Evolutionary conservation across 2,797 vertebrate species (phyloP), one percentile per base, ranked within the genome.

Genomic region (Eutrigla gurnardus): DNA sequence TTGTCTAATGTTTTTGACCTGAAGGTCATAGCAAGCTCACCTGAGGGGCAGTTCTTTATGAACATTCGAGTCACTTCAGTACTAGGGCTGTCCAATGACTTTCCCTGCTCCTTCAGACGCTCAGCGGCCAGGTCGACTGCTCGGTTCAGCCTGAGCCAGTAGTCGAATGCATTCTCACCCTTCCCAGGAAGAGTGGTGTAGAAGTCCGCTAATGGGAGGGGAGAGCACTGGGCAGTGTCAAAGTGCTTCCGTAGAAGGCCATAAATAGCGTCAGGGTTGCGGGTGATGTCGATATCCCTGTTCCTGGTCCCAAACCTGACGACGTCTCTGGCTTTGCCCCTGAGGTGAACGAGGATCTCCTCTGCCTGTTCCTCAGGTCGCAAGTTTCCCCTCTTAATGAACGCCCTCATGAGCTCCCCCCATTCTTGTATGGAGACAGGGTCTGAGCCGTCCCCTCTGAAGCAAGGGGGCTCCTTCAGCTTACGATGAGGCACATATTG

Each of bases 321-420:
- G 11, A 86, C 47, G 57, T 86, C 66, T 39, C 71, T 88, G 4
- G 78, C 78, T 35, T 63, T 82, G 32, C 73, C 70, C 55, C 64
- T 81, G 12, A 88, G 55, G 5, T 81, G 68, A 1, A 83, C 57
- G 5, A 81, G 25, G n/a, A 87, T 79, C 15, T 84, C 80, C 11
- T 87, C 77, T 8, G 59, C 75, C 1, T 77, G 71, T 1, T 64
- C 35, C 17, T 74, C 62, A 25, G 68, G 5, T 1, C 32, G 39
- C 3, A 80, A 0, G 25, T 36, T 15, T 0, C 66, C 42, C 62
- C 81, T 67, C 3, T 18, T 43, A 3, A 73, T 72, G 47, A 18
- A 59, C 3, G 7, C 59, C 3, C 2, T 69, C 67, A 82, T 80
- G 1, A 2, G 46, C 2, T 82, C 75, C n/a, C 79, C 72, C 65